Percentiles rank a stretch among this genome's conserved stretches.
Conservation (phyloP, 1,140 invertebrate species). For the Periplaneta americana region DNA sequence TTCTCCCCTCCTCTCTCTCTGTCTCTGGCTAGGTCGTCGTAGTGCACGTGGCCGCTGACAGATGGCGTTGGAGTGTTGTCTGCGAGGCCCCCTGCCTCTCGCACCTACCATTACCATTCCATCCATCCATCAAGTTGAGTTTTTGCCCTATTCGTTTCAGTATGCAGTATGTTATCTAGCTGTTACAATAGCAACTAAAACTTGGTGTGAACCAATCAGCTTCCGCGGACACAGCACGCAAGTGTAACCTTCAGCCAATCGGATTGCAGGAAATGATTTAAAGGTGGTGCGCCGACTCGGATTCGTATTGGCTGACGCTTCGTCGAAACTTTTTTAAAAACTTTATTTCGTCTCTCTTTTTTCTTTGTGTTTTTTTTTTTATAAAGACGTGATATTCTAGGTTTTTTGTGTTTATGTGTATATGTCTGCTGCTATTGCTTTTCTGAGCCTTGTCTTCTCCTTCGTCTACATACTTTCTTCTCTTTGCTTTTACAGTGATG, state of each 20-base stretch:
- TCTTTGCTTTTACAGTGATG: not conserved
- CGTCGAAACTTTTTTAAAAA: not conserved
- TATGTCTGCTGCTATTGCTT: not conserved
- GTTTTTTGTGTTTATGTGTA: not conserved
- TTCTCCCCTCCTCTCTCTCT: not conserved
- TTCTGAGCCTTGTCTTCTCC: not conserved
- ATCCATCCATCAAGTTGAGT: not conserved
- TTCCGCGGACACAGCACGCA: not conserved
- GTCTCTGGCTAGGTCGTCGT: not conserved
- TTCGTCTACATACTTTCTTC: not conserved
- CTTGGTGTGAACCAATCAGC: not conserved
- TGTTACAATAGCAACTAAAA: conserved; percentile 1
- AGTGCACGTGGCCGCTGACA: not conserved
- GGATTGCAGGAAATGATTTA: not conserved
- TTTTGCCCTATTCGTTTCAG: conserved; percentile 4
- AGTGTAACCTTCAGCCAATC: conserved; percentile 6
- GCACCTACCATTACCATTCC: not conserved
- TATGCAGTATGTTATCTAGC: conserved; percentile 7
- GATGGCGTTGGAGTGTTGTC: not conserved
- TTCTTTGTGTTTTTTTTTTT: not conserved
- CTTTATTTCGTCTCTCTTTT: not conserved
- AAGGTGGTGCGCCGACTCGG: conserved; percentile 3
- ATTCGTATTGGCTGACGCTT: not conserved
- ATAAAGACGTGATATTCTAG: not conserved
- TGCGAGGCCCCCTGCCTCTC: too few species aligned